These are phyloP conservation scores for Gambelia wislizenii DNA, from an alignment of 2,797 vertebrate genomes.

Conservation along the genomic window DNA sequence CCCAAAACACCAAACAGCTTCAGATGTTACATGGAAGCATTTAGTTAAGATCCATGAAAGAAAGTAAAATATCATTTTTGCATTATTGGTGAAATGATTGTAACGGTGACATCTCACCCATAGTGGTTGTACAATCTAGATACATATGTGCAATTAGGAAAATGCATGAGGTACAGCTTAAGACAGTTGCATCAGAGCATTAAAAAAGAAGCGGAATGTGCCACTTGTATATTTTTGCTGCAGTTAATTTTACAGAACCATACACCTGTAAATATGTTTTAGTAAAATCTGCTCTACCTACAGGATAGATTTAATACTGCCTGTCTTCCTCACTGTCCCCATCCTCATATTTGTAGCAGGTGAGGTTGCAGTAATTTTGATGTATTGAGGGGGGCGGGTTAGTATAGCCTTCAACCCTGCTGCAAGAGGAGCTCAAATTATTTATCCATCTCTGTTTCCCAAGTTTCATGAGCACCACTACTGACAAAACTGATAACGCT, in stretches of 20 bases:
- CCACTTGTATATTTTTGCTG: background rate
- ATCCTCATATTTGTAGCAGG: background rate
- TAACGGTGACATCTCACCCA: background rate
- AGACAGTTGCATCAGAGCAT: background rate
- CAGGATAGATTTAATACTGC: slow-evolving; percentile 7
- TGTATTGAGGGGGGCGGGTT: background rate
- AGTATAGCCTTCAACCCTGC: background rate
- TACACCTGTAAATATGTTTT: slow-evolving; percentile 29
- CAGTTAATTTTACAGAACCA: slow-evolving; percentile 5
- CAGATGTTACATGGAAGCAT: background rate
- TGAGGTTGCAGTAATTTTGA: background rate
- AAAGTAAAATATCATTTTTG: background rate
- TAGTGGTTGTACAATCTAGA: background rate
- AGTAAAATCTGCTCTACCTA: slow-evolving; percentile 20
- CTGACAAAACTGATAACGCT: slow-evolving; percentile 12
- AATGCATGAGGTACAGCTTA: slow-evolving; percentile 2
- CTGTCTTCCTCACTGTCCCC: background rate
- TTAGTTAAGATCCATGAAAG: background rate
- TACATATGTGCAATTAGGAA: background rate
- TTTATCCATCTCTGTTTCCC: slow-evolving; percentile 1
- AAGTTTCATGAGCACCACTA: slow-evolving; percentile 6
- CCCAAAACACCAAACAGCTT: background rate
- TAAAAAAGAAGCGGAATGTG: background rate
- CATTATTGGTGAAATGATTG: background rate
- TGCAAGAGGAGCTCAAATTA: background rate